Conservation (phyloP, 2,113 vertebrate species). For the Hepsetus odoe region DNA sequence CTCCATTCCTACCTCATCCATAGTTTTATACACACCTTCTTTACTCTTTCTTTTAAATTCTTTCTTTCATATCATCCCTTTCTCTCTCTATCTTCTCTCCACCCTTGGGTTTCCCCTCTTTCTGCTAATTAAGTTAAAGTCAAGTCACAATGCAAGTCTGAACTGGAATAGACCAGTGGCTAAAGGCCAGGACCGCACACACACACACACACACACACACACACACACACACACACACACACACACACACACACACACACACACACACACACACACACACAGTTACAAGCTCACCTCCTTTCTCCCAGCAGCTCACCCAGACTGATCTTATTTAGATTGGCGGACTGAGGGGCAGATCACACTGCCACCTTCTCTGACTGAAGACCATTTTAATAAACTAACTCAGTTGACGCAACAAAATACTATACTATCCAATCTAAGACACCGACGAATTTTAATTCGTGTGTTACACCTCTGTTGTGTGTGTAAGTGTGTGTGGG, state of each 20-base stretch:
- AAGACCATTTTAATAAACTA: too few relatives aligned
- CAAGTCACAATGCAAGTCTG: conserved; percentile 11
- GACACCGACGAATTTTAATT: rapidly evolving
- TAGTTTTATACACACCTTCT: too few relatives aligned
- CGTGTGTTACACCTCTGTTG: neutral
- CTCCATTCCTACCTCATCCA: too few relatives aligned
- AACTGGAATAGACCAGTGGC: conserved; percentile 25
- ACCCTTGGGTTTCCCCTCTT: conserved; percentile 13
- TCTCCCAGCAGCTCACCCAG: too few relatives aligned
- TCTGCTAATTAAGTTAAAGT: conserved; percentile 51
- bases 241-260: neutral
- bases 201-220: neutral
- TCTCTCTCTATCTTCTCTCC: neutral
- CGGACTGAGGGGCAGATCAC: too few relatives aligned
- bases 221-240: neutral
- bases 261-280: neutral
- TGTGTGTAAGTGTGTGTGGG: neutral
- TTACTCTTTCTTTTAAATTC: neutral
- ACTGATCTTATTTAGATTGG: too few relatives aligned
- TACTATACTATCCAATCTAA: too few relatives aligned
- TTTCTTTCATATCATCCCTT: neutral
- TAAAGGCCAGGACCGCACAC: conserved; percentile 1
- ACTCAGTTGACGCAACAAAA: too few relatives aligned
- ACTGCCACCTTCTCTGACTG: too few relatives aligned
- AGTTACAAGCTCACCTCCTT: neutral